These are phyloP conservation scores for Mus spretus DNA, from an alignment of 2,797 vertebrate species.

Conservation along the genomic window DNA sequence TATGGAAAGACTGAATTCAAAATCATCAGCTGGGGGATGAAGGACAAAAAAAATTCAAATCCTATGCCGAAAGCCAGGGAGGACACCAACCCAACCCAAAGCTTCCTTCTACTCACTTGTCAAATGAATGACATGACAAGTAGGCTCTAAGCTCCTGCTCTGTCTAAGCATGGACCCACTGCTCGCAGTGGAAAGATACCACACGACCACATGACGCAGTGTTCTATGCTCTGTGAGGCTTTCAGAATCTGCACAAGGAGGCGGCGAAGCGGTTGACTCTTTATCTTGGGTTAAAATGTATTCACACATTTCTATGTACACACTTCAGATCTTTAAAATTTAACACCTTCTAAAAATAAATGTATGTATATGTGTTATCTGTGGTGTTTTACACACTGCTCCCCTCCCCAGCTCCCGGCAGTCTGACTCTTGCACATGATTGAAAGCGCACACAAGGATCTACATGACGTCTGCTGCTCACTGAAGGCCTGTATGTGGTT, in stretches of 20 bases:
- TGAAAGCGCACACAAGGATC: background rate
- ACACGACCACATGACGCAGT: background rate
- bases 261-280: conserved; percentile 48
- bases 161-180: background rate
- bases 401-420: background rate
- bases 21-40: conserved; percentile 25
- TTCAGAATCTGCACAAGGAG: conserved; percentile 62
- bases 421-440: conserved; percentile 9
- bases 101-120: background rate
- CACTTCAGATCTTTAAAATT: conserved; percentile 68
- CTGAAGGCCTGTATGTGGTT: background rate
- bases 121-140: conserved; percentile 25
- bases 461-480: background rate
- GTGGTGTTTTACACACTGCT: background rate
- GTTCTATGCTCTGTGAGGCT: conserved; percentile 13
- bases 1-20: background rate
- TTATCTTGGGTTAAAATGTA: conserved; percentile 60
- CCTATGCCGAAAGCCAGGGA: background rate
- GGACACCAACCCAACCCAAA: conserved; percentile 1
- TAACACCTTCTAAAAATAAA: background rate
- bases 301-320: conserved; percentile 57
- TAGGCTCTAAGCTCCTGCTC: background rate
- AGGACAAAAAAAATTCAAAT: conserved; percentile 5
- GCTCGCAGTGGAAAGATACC: background rate
- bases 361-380: background rate